phyloP scores from a whole-genome alignment of 2,888 invertebrate species.

The Cyrtodaria siliqua region DNA sequence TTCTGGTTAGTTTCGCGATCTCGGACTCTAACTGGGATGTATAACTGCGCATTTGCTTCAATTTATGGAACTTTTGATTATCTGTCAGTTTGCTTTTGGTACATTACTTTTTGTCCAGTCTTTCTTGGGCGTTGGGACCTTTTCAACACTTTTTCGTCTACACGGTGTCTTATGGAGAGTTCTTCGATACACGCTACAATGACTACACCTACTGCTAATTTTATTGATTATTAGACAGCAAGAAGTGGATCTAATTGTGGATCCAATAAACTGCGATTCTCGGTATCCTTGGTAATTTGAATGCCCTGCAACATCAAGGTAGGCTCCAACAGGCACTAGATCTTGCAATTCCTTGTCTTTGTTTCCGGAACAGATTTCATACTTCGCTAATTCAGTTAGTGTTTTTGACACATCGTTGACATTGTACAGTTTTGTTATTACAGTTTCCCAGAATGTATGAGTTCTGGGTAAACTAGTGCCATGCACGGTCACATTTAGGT shows the following conservation, averaged over 20 bases:
- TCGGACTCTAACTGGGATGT: not conserved
- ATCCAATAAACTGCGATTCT: not conserved
- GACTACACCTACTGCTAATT: not conserved
- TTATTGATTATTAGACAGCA: not conserved
- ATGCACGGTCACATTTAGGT: too few species aligned
- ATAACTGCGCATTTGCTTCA: not conserved
- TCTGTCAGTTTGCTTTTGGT: not conserved
- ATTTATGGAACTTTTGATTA: not conserved
- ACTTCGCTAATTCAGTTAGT: too few species aligned
- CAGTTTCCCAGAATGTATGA: too few species aligned
- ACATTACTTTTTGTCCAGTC: not conserved
- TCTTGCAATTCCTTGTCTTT: not conserved
- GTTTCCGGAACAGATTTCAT: not conserved
- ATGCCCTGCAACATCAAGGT: conserved; percentile 6
- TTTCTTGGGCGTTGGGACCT: not conserved
- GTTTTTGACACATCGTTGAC: too few species aligned
- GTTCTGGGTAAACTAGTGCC: too few species aligned
- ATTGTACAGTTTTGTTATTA: too few species aligned
- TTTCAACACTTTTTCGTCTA: not conserved
- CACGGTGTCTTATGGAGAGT: not conserved
- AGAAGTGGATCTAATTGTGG: not conserved
- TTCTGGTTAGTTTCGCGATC: not conserved
- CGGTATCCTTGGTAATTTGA: not conserved
- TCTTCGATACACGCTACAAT: not conserved
- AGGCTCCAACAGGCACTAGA: not conserved